These are phyloP conservation scores for Tragelaphus buxtoni DNA, from an alignment of 2,113 vertebrate species.

Conservation along the genomic window DNA sequence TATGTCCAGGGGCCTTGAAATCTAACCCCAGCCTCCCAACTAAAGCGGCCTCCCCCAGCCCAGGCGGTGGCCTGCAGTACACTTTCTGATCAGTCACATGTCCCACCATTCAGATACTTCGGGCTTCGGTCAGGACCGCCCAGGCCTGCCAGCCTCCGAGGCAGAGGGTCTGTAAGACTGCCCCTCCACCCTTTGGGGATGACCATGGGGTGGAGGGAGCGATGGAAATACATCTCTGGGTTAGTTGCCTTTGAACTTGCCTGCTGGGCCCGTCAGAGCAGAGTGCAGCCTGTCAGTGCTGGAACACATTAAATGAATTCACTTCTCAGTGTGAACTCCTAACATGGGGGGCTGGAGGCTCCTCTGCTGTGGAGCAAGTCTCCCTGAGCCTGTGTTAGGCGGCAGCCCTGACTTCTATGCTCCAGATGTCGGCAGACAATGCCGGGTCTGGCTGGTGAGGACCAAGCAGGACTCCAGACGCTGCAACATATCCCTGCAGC, in stretches of 20 bases:
- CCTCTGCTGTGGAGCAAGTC: neutral
- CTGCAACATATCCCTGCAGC: neutral
- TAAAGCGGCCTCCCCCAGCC: neutral
- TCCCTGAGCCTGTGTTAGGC: neutral
- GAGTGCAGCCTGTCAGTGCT: too few species aligned
- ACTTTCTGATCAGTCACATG: neutral
- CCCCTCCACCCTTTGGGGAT: fast-evolving
- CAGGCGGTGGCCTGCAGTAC: neutral
- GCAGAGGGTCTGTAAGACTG: neutral
- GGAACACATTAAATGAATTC: neutral
- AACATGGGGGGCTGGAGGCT: fast-evolving
- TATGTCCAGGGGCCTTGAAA: too few species aligned
- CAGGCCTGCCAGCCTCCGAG: neutral
- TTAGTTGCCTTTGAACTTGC: neutral
- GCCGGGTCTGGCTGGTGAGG: neutral
- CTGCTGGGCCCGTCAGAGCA: neutral
- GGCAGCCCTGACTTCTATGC: neutral
- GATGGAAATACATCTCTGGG: fast-evolving
- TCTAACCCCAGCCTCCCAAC: neutral
- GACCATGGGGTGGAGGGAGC: neutral
- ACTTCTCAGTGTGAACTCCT: neutral
- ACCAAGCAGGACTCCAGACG: neutral
- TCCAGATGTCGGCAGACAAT: neutral
- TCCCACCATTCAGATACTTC: neutral
- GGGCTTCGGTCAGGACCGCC: neutral